Evolutionary conservation across 2,888 invertebrate genomes (phyloP).

Genomic region (Andrena minutula): DNA sequence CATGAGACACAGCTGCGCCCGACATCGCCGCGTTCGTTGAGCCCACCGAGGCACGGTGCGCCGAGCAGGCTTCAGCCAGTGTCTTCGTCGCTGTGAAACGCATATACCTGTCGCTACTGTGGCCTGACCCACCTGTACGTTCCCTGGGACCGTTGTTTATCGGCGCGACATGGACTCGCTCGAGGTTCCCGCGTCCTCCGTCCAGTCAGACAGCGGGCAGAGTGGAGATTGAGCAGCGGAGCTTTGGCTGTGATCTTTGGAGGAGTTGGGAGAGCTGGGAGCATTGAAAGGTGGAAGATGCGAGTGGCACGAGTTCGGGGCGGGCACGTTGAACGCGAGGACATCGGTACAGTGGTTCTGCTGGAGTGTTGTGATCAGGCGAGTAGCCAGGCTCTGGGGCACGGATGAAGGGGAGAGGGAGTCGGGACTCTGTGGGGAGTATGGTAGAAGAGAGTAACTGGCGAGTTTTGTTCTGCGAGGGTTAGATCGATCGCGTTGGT

Average conservation of each 20-base stretch:
- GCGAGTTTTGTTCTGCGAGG: not conserved
- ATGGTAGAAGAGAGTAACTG: not conserved
- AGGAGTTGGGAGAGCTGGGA: not conserved
- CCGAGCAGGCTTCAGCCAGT: not conserved
- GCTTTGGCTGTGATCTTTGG: not conserved
- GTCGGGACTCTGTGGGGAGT: not conserved
- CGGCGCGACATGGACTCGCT: constrained; percentile 65
- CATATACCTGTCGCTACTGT: not conserved
- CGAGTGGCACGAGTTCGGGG: constrained; percentile 14
- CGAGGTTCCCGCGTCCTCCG: constrained; percentile 55
- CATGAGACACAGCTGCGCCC: constrained; percentile 36
- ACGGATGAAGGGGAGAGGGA: constrained; percentile 10
- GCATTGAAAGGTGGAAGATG: constrained; percentile 8
- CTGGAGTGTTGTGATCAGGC: constrained; percentile 40
- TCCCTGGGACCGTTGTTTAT: not conserved
- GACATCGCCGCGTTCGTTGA: constrained; percentile 43
- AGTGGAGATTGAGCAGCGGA: constrained; percentile 21
- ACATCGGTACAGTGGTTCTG: constrained; percentile 8
- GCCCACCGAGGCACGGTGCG: constrained; percentile 5
- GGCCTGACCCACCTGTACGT: not conserved
- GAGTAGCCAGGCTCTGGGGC: not conserved
- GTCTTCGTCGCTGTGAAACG: constrained; percentile 10
- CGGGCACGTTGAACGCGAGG: constrained; percentile 13
- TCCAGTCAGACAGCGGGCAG: constrained; percentile 34
- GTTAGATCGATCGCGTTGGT: constrained; percentile 38